phyloP scores from a whole-genome alignment of 2,797 vertebrate genomes.

The Bryconaethiops microstoma region DNA sequence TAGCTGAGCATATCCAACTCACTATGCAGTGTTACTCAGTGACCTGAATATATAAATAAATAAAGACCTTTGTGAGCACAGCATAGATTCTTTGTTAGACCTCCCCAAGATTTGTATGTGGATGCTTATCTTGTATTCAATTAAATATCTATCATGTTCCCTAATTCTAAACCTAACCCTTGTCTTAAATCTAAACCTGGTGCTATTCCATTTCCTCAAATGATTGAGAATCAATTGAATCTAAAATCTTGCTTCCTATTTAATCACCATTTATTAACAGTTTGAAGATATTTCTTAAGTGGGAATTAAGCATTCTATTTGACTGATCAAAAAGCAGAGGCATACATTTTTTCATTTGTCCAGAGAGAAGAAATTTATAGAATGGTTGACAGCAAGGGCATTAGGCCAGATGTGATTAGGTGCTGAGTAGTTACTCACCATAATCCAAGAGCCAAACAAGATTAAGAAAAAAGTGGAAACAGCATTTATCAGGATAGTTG shows the following conservation, averaged over 20 bases:
- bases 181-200: too few species aligned
- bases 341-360: constrained; percentile 67
- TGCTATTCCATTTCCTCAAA: too few species aligned
- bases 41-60: too few species aligned
- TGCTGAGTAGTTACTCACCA: constrained; percentile 61
- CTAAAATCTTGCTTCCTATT: neutral
- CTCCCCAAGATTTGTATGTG: too few species aligned
- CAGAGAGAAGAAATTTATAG: constrained; percentile 66
- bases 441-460: constrained; percentile 55
- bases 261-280: neutral
- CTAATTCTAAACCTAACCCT: too few species aligned
- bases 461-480: constrained; percentile 47
- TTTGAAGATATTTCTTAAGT: constrained; percentile 39
- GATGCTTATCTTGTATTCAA: too few species aligned
- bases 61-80: too few species aligned
- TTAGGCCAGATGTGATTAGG: constrained; percentile 64
- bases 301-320: constrained; percentile 57
- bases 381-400: constrained; percentile 64
- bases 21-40: too few species aligned
- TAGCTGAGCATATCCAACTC: too few species aligned
- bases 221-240: neutral
- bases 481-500: constrained; percentile 41
- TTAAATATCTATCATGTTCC: too few species aligned
- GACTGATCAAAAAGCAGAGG: constrained; percentile 48
- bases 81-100: too few species aligned